Percentiles rank a stretch among this genome's conserved stretches.
phyloP scores from a whole-genome alignment of 2,888 invertebrate genomes.

The Punctoribates punctum region DNA sequence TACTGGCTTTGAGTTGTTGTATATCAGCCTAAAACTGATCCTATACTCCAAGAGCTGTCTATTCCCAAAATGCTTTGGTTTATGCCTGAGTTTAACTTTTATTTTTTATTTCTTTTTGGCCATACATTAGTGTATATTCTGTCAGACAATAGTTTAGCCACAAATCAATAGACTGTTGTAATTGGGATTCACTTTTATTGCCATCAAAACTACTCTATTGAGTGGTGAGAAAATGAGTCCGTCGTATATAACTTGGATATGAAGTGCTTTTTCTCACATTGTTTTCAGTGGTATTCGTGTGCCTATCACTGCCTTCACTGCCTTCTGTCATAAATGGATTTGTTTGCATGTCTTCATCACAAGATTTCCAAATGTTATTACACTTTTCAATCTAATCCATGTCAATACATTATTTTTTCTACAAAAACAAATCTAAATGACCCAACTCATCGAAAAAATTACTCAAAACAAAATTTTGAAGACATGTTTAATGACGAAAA shows the following conservation, averaged over 20 bases:
- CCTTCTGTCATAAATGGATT: conserved; percentile 1
- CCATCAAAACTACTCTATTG: conserved; percentile 29
- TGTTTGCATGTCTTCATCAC: not conserved
- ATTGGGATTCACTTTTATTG: conserved; percentile 26
- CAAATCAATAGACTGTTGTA: conserved; percentile 31
- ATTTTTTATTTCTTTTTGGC: conserved; percentile 1
- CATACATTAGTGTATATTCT: not conserved
- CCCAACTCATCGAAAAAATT: too few relatives aligned
- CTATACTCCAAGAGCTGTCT: conserved; percentile 4
- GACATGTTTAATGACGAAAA: too few relatives aligned
- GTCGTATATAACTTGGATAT: not conserved
- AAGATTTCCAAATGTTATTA: too few relatives aligned
- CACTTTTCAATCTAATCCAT: too few relatives aligned
- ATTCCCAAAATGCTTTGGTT: conserved; percentile 9
- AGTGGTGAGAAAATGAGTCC: conserved; percentile 26
- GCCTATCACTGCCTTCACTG: not conserved
- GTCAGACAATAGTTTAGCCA: not conserved
- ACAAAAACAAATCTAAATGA: too few relatives aligned
- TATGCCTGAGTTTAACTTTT: conserved; percentile 18
- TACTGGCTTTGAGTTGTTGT: not conserved
- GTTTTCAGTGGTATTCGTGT: conserved; percentile 23
- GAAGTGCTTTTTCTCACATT: not conserved
- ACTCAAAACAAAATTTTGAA: too few relatives aligned
- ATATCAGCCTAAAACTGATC: conserved; percentile 10
- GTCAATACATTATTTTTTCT: too few relatives aligned